Evolutionary conservation across 2,888 invertebrate genomes (phyloP).

Genomic region (Ichneumoninae sp.): DNA sequence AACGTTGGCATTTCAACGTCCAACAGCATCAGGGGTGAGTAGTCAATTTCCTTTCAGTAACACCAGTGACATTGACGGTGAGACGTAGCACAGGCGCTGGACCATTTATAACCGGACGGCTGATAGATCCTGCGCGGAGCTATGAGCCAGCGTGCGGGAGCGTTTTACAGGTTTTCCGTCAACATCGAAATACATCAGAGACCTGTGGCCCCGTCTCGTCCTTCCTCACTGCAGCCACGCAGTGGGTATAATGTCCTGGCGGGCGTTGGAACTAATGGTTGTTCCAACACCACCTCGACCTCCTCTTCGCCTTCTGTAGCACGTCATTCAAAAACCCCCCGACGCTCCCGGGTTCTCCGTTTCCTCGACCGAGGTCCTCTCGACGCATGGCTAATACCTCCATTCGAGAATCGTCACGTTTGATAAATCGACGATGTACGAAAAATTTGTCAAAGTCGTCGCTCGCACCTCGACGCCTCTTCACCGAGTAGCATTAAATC

Average conservation of each 20-base stretch:
- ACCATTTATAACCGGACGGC: conserved; percentile 81
- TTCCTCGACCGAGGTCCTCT: conserved; percentile 45
- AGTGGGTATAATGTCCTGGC: conserved; percentile 49
- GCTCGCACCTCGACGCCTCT: conserved; percentile 35
- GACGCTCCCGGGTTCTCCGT: conserved; percentile 26
- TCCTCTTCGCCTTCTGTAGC: conserved; percentile 51
- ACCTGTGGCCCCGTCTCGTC: conserved; percentile 41
- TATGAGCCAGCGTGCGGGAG: conserved; percentile 73
- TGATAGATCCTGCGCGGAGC: conserved; percentile 78
- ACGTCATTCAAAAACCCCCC: conserved; percentile 44
- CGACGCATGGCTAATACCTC: conserved; percentile 64
- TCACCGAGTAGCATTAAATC: conserved; percentile 26
- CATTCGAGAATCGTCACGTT: conserved; percentile 71
- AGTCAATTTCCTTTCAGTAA: conserved; percentile 82
- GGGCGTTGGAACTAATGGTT: conserved; percentile 69
- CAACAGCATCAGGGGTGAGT: conserved; percentile 73
- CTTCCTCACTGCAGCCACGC: conserved; percentile 33
- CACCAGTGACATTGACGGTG: conserved; percentile 78
- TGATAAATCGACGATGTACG: conserved; percentile 80
- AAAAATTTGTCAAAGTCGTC: conserved; percentile 79
- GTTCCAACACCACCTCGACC: conserved; percentile 56
- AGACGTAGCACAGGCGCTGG: conserved; percentile 70
- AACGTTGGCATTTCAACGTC: conserved; percentile 22
- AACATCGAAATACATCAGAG: conserved; percentile 79
- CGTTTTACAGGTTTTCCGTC: conserved; percentile 82